Percentiles rank a stretch among this genome's conserved stretches.
phyloP scores from a whole-genome alignment of 2,888 invertebrate genomes.

The Drosophila niveifrons region DNA sequence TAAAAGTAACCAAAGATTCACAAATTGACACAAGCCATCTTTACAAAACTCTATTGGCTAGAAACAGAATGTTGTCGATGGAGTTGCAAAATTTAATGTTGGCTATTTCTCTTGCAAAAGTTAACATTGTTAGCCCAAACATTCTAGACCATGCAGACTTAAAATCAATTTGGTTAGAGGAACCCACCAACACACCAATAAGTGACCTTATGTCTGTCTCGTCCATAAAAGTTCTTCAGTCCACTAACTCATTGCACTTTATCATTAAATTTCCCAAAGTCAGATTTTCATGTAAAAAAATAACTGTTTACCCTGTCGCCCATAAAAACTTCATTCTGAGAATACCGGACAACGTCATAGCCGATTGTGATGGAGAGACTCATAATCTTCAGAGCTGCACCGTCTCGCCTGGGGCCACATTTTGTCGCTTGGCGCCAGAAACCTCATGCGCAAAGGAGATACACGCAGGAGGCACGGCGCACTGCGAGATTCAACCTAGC shows the following conservation, averaged over 20 bases:
- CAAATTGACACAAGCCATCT: background rate
- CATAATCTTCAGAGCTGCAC: conserved; percentile 1
- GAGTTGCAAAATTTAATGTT: conserved; percentile 34
- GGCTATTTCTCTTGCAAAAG: conserved; percentile 32
- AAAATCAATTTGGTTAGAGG: conserved; percentile 33
- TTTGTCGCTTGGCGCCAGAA: conserved; percentile 9
- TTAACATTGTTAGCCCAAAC: conserved; percentile 34
- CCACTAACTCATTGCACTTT: conserved; percentile 4
- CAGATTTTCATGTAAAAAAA: background rate
- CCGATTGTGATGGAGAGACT: conserved; percentile 14
- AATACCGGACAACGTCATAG: conserved; percentile 6
- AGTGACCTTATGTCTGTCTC: conserved; percentile 3
- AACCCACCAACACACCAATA: conserved; percentile 28
- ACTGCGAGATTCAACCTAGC: conserved; percentile 21
- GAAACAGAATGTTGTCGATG: conserved; percentile 33
- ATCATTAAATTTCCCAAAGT: conserved; percentile 6
- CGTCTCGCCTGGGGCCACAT: conserved; percentile 14
- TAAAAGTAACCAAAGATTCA: background rate
- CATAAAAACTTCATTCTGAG: conserved; percentile 4
- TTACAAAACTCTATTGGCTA: background rate
- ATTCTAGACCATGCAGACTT: conserved; percentile 33
- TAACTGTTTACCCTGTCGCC: conserved; percentile 11
- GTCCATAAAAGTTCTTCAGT: conserved; percentile 7
- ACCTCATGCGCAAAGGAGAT: conserved; percentile 13
- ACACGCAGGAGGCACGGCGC: conserved; percentile 11